Base-by-base conservation (phyloP, 2,888 invertebrate genomes). In the Cosmopolites sordidus region DNA sequence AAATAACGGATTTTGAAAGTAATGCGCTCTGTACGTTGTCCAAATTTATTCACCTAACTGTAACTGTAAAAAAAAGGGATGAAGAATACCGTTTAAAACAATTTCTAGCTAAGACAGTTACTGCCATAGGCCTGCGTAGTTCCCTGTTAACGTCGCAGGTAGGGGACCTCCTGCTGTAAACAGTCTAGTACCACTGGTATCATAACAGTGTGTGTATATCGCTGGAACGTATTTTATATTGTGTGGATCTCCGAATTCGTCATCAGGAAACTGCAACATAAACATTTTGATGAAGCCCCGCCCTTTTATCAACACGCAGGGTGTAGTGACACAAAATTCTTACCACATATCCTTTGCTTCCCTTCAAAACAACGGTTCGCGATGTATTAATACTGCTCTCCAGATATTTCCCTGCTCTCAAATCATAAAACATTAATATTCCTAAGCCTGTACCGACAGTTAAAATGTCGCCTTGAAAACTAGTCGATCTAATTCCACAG, bases 121-220 rank as follows among this genome's bases (percentile, higher is more conserved):
- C 78, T 92, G 92, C 94, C 94, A 96, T 56, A 96, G 78, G 29
- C 92, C 94, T 18, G 94, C 94, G 75, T 96, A 96, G 78, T 94
- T 95, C 49, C 97, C 97, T 59, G 89, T 87, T 29, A 94, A 78
- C 48, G 89, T 90, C 1, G 92, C 91, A 17, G 94, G 92, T 48
- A 97, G 78, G 1, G 97, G 97, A 0, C 96, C 96, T 6, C 97
- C 97, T 8, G 95, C 96, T 0, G 94, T 88, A 78, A 97, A 97
- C 33, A 97, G 79, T 51, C 93, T 77, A 11, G 93, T 94, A 11
- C 95, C 93, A 59, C 89, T 90, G 62, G 86, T 83, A 74, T 97
- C 95, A 73, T 95, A 96, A 75, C 93, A 93, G 72, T 97, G 96
- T 1, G 96, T 95, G 75, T 96, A 97, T 67, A 97, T 92, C 14